phyloP scores from a whole-genome alignment of 2,797 vertebrate species.

The Petrocephalus sullivani region DNA sequence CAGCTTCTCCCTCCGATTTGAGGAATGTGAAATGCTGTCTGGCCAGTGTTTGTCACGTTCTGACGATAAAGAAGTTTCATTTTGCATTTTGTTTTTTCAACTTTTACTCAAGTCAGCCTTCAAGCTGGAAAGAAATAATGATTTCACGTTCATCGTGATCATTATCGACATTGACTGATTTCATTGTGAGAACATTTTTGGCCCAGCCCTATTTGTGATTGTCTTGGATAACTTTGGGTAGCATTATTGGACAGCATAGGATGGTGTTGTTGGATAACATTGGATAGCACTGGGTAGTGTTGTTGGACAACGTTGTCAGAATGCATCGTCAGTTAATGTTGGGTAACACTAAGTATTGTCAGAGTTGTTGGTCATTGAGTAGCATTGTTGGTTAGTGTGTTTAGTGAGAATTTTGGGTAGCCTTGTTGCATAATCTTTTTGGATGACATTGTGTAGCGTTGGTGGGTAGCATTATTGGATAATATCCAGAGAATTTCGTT shows the following conservation, averaged over 20 bases:
- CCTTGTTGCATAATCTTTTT: neutral
- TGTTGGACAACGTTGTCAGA: too few relatives aligned
- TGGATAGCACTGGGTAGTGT: neutral
- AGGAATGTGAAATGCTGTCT: neutral
- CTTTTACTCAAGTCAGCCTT: neutral
- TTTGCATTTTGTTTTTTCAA: too few relatives aligned
- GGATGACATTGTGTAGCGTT: neutral
- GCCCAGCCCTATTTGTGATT: neutral
- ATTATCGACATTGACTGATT: neutral
- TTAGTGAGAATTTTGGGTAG: neutral
- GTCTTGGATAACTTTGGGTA: neutral
- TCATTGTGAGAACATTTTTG: neutral
- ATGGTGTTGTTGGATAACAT: neutral
- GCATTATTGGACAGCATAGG: neutral
- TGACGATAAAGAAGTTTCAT: too few relatives aligned
- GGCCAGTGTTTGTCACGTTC: too few relatives aligned
- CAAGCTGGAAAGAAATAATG: neutral
- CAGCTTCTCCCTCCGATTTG: neutral
- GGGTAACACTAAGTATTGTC: too few relatives aligned
- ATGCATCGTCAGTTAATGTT: too few relatives aligned
- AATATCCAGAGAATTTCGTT: too few relatives aligned
- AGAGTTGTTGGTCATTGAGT: too few relatives aligned
- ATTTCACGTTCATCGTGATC: neutral
- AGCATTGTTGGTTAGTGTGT: too few relatives aligned
- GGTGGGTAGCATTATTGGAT: neutral